A percentile compares a stretch with the other conserved stretches of the same genome.
These are phyloP conservation scores for Euwallacea similis DNA, from an alignment of 1,140 invertebrate species.

Conservation along the genomic window DNA sequence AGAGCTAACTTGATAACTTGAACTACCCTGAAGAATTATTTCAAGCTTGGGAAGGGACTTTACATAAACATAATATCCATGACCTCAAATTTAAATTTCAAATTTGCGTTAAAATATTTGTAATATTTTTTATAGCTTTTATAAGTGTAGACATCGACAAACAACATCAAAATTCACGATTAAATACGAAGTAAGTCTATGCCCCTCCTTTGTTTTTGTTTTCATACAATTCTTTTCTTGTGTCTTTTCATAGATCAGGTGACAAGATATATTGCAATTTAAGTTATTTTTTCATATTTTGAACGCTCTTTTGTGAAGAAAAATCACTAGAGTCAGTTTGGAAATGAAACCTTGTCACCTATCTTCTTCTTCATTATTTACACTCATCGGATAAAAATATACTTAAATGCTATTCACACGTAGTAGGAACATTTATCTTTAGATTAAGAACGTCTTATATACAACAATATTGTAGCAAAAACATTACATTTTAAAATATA, in stretches of 20 bases:
- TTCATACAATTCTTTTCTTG: constrained; percentile 31
- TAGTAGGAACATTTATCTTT: constrained; percentile 49
- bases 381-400: constrained; percentile 42
- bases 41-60: too few species aligned
- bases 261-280: constrained; percentile 17
- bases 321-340: too few species aligned
- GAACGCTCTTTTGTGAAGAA: too few species aligned
- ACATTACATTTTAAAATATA: constrained; percentile 35
- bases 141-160: constrained; percentile 43
- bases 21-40: too few species aligned
- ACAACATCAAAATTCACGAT: constrained; percentile 44
- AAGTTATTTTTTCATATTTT: neutral
- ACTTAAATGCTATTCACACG: constrained; percentile 44
- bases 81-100: neutral
- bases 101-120: constrained; percentile 13
- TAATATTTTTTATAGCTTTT: constrained; percentile 17
- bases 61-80: too few species aligned
- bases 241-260: constrained; percentile 24
- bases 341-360: neutral
- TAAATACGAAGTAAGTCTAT: constrained; percentile 49
- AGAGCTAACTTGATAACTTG: too few species aligned
- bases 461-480: constrained; percentile 36
- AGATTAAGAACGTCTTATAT: constrained; percentile 23
- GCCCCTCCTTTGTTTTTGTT: constrained; percentile 46
- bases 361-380: constrained; percentile 34